Conservation (phyloP, 2,113 vertebrate genomes). For the Pagrus major region DNA sequence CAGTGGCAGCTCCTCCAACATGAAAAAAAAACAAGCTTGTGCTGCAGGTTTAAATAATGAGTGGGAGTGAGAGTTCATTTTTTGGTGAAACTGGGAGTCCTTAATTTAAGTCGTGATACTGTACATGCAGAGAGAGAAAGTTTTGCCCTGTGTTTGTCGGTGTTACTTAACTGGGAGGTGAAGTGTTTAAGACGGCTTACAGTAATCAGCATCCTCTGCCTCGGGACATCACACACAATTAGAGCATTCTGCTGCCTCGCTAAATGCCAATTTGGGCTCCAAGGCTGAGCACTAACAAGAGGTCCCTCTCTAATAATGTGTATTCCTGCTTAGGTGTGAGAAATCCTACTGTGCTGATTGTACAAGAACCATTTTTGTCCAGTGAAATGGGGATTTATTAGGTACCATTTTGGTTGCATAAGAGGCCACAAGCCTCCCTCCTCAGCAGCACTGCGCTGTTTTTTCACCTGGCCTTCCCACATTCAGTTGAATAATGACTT, state of each 20-base stretch:
- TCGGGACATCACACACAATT: slow-evolving; percentile 69
- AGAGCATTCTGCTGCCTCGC: slow-evolving; percentile 69
- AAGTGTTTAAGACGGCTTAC: slow-evolving; percentile 45
- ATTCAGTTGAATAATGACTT: slow-evolving; percentile 11
- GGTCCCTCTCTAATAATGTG: slow-evolving; percentile 52
- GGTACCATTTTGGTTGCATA: slow-evolving; percentile 17
- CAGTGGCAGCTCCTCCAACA: slow-evolving; percentile 40
- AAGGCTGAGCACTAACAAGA: slow-evolving; percentile 68
- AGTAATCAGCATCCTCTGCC: slow-evolving; percentile 63
- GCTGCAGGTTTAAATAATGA: slow-evolving; percentile 63
- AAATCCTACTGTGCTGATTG: slow-evolving; percentile 55
- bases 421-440: slow-evolving; percentile 7
- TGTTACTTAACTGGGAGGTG: slow-evolving; percentile 42
- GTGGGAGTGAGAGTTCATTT: slow-evolving; percentile 31
- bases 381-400: slow-evolving; percentile 28
- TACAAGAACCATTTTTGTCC: slow-evolving; percentile 37
- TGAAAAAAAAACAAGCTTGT: slow-evolving; percentile 29
- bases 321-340: slow-evolving; percentile 61
- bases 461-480: neutral
- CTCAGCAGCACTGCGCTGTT: neutral
- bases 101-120: slow-evolving; percentile 13
- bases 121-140: neutral
- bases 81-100: slow-evolving; percentile 38
- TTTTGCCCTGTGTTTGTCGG: slow-evolving; percentile 26
- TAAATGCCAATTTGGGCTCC: slow-evolving; percentile 72